A percentile compares a stretch with the other conserved stretches of the same genome.
Conservation (phyloP, 1,140 invertebrate genomes). For the Tenebrio molitor region DNA sequence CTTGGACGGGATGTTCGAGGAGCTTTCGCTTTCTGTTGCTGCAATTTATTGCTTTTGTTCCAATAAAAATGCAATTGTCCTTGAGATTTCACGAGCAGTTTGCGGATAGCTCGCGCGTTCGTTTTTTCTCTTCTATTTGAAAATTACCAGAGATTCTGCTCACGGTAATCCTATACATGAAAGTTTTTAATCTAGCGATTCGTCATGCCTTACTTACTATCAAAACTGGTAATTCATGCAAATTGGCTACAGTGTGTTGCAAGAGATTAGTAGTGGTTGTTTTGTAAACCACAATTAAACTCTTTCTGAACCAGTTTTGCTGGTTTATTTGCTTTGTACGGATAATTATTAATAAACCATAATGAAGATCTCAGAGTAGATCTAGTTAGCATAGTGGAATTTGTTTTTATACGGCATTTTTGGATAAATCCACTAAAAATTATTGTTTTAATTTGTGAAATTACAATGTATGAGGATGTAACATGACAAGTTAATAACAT, state of each 20-base stretch:
- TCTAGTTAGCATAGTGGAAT: background rate
- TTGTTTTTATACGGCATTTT: no score
- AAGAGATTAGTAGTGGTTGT: constrained; percentile 5
- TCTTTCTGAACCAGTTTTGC: constrained; percentile 1
- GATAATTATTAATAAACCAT: constrained; percentile 19
- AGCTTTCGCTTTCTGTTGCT: constrained; percentile 39
- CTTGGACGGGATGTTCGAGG: constrained; percentile 35
- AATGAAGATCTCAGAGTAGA: background rate
- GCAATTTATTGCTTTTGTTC: constrained; percentile 35
- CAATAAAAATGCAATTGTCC: constrained; percentile 27
- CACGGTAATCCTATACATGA: background rate
- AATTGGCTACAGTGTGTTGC: constrained; percentile 20
- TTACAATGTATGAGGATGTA: constrained; percentile 9
- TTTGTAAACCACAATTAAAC: constrained; percentile 21
- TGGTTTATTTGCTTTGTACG: constrained; percentile 2
- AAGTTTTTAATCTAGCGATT: constrained; percentile 10
- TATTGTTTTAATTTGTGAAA: constrained; percentile 2
- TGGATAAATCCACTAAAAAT: no score
- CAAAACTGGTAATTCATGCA: constrained; percentile 28
- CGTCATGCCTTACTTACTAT: constrained; percentile 3
- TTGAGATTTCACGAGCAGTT: constrained; percentile 8
- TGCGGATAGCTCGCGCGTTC: background rate
- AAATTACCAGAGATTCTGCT: background rate
- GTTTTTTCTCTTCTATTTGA: background rate
- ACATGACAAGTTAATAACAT: constrained; percentile 21